Percentiles rank a stretch among this genome's conserved stretches.
Conservation (phyloP, 2,888 invertebrate species). For the Malthinus seriepunctatus region DNA sequence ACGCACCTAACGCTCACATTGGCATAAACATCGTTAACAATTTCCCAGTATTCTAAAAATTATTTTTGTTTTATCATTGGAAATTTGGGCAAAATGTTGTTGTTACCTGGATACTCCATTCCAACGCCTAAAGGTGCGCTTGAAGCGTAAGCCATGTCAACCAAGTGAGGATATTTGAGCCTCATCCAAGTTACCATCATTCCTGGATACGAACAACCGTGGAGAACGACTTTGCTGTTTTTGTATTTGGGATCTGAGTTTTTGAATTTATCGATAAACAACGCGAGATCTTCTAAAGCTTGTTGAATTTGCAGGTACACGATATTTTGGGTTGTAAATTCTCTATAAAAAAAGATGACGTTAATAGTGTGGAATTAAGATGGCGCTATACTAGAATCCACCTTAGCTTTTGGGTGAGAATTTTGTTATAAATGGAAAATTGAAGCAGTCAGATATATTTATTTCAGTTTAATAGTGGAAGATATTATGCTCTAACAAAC, state of each 20-base stretch:
- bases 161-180: slow-evolving; percentile 61
- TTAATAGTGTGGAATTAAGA: not conserved
- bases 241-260: not conserved
- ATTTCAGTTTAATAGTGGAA: too few species aligned
- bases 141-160: slow-evolving; percentile 54
- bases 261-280: slow-evolving; percentile 7
- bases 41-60: slow-evolving; percentile 10
- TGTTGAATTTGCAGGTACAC: slow-evolving; percentile 5
- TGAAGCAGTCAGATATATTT: too few species aligned
- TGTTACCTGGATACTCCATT: slow-evolving; percentile 10
- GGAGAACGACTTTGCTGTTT: slow-evolving; percentile 45
- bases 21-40: slow-evolving; percentile 7
- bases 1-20: slow-evolving; percentile 1
- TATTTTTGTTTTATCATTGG: not conserved
- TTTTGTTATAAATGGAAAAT: too few species aligned
- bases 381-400: too few species aligned
- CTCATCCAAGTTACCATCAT: slow-evolving; percentile 64
- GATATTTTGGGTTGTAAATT: slow-evolving; percentile 4
- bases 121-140: slow-evolving; percentile 56
- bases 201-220: slow-evolving; percentile 65
- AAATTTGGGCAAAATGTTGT: not conserved
- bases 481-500: too few species aligned
- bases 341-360: not conserved
- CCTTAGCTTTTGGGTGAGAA: too few species aligned
- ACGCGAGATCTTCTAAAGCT: slow-evolving; percentile 14